Base-by-base conservation (phyloP, 1,140 invertebrate genomes). In the Wasmannia auropunctata region DNA sequence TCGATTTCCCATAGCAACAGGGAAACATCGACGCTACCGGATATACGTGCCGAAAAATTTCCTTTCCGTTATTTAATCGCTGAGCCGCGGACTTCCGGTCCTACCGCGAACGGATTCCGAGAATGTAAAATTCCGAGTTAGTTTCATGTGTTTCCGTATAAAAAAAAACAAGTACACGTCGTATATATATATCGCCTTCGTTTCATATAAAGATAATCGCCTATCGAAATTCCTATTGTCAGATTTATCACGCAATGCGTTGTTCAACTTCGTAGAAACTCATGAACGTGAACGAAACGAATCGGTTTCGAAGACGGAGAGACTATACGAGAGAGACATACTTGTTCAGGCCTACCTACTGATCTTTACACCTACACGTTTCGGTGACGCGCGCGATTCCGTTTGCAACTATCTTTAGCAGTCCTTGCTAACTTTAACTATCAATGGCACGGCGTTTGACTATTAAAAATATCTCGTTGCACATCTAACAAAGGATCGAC, bases 1-100 rank as follows among this genome's bases (percentile, higher is more conserved):
- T 81, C 5, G 60, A 86, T 89, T 89, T 89, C 88, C 62, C 88
- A 63, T 89, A 80, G 88, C 81, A 89, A 89, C 88, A 67, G 6
- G 43, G 31, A 65, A 80, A 80, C 16, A 28, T n/a, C n/a, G n/a
- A 31, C 56, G 37, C 40, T 58, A 60, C 58, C 75, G 58, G 56
- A 77, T 63, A 77, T 63, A 46, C 40, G 19, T 43, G 0, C 16
- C 43, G 31, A 67, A 80, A 37, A 80, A 37, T 67, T 75, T 75
- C 22, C 22, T 75, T 31, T n/a, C n/a, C 19, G 49, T 37, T 22
- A 34, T 19, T 37, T 37, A 75, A 56, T 19, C 70, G 70, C 70
- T 19, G 70, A 75, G 31, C 34, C 16, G 58, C 14, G 31, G 16
- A 51, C 25, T 72, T 72, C 28, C 3, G 16, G n/a, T n/a, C n/a